Base-by-base conservation (phyloP, 2,888 invertebrate species). In the Melinaea marsaeus region DNA sequence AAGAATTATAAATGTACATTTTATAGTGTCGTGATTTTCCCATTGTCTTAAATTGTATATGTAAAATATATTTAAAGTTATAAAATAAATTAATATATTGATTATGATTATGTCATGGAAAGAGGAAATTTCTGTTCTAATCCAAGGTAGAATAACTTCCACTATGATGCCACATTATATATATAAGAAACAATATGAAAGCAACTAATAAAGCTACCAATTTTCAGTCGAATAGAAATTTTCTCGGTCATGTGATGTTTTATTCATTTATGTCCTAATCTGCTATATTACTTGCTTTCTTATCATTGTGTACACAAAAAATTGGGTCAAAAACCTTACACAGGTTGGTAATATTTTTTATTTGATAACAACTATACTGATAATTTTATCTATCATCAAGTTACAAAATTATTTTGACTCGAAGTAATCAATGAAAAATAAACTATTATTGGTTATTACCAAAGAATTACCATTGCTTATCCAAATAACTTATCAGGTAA, bases 81-180 rank as follows among this genome's bases (percentile, higher is more conserved):
- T 70, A 69, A 72, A 70, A 69, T 64, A 64, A 54, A 69, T 61
- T 67, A 60, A 65, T 68, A 63, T 67, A 55, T 42, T 59, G 65
- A 60, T 64, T 60, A 42, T 61, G 69, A 58, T 46, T 46, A 58
- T 63, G 70, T 84, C 85, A 87, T 86, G 79, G 72, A 75, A 75
- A 83, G 90, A 89, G 90, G 89, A 90, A 90, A 90, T 90, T 90
- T 90, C 90, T 90, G 90, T 90, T 90, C 87, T 85, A 72, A 72
- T 73, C 74, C 66, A 74, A 71, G 87, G 86, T 90, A 88, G 85
- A 88, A 84, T 87, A 81, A 79, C 80, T 77, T 78, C 75, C 75
- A 69, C 58, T 73, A 74, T 71, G 71, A 71, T 71, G 68, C 64
- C 69, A 72, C 69, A 74, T 70, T 61, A 73, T 71, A 66, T 66